Evolutionary conservation across 2,888 invertebrate species (phyloP).

Genomic region (Polydrusus cervinus): DNA sequence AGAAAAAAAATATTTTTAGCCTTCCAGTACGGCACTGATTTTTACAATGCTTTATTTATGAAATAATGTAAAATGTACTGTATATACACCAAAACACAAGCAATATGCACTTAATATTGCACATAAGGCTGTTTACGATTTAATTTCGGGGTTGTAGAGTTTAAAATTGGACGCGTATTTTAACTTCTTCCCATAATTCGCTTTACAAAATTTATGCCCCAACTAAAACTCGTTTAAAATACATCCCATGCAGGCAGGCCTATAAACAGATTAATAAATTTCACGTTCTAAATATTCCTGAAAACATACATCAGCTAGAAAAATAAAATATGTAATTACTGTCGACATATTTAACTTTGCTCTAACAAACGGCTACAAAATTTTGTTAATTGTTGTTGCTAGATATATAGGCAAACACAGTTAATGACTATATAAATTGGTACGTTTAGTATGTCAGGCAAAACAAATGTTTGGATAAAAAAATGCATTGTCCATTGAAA

Average conservation of each 20-base stretch:
- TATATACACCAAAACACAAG: neutral
- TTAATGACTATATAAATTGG: slow-evolving; percentile 23
- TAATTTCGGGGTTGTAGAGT: slow-evolving; percentile 34
- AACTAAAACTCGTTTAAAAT: slow-evolving; percentile 41
- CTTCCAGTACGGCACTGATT: too few relatives aligned
- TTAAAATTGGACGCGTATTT: slow-evolving; percentile 40
- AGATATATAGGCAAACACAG: slow-evolving; percentile 17
- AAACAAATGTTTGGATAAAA: slow-evolving; percentile 12
- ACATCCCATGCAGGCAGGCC: slow-evolving; percentile 22
- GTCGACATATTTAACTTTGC: slow-evolving; percentile 44
- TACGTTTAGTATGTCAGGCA: neutral
- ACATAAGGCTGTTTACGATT: slow-evolving; percentile 40
- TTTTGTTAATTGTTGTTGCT: slow-evolving; percentile 44
- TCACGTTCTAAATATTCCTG: slow-evolving; percentile 6
- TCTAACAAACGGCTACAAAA: slow-evolving; percentile 39
- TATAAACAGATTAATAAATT: slow-evolving; percentile 42
- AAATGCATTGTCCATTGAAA: neutral
- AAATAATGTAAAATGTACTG: neutral
- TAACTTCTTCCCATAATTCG: slow-evolving; percentile 48
- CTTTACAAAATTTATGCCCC: slow-evolving; percentile 44
- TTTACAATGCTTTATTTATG: neutral
- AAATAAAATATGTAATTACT: slow-evolving; percentile 50
- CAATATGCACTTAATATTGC: slow-evolving; percentile 32
- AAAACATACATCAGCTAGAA: slow-evolving; percentile 29
- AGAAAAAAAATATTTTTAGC: too few relatives aligned